These are phyloP conservation scores for Gastracanthus pulcherrimus DNA, from an alignment of 2,888 invertebrate genomes.

Conservation along the genomic window DNA sequence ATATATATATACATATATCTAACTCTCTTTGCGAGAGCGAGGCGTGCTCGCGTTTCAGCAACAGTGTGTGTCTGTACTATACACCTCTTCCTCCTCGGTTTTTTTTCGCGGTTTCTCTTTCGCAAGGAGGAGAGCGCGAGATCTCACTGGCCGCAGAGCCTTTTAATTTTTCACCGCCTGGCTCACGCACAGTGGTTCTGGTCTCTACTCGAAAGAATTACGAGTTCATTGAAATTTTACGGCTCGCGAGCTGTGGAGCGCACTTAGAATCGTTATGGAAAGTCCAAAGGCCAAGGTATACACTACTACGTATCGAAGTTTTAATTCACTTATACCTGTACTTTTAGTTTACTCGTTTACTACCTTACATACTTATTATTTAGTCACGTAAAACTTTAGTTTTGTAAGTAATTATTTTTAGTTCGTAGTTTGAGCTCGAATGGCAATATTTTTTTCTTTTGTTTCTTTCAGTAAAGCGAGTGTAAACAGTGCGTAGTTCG, in stretches of 20 bases:
- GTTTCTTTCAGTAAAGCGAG: slow-evolving; percentile 52
- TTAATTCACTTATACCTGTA: not conserved
- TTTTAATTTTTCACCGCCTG: no score
- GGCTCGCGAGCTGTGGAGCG: not conserved
- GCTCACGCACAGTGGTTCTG: no score
- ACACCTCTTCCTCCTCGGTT: no score
- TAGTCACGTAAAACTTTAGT: not conserved
- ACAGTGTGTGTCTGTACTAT: not conserved
- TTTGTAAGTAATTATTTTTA: slow-evolving; percentile 23
- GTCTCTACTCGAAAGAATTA: no score
- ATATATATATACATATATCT: not conserved
- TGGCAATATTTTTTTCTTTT: slow-evolving; percentile 34
- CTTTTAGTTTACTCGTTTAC: not conserved
- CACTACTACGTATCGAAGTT: no score
- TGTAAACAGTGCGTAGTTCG: slow-evolving; percentile 20
- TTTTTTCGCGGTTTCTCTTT: no score
- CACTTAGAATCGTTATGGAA: no score
- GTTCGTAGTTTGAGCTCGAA: slow-evolving; percentile 19
- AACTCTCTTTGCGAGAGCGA: not conserved
- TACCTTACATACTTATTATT: not conserved
- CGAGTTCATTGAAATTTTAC: not conserved
- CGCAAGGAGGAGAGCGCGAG: no score
- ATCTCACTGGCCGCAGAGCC: no score
- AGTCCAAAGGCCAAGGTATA: slow-evolving; percentile 21
- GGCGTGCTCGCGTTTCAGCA: not conserved